phyloP scores from a whole-genome alignment of 2,113 vertebrate species.

The Arothron firmamentum region DNA sequence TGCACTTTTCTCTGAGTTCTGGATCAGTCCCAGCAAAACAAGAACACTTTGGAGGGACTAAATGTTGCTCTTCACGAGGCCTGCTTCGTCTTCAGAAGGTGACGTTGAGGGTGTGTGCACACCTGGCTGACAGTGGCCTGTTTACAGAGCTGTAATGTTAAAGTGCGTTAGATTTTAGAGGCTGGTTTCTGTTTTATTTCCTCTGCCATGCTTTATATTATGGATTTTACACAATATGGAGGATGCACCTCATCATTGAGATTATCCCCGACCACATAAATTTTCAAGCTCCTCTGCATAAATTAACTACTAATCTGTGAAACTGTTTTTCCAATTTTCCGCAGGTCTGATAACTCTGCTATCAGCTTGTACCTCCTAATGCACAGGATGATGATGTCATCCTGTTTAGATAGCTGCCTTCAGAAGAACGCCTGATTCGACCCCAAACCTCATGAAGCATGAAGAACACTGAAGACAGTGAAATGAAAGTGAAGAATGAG shows the following conservation, averaged over 20 bases:
- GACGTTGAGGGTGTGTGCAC: no score
- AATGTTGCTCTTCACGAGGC: no score
- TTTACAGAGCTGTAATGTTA: no score
- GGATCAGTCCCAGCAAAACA: neutral
- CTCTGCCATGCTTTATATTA: no score
- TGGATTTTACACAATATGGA: no score
- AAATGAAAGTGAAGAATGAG: slow-evolving; percentile 13
- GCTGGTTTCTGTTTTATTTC: no score
- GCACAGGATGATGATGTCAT: neutral
- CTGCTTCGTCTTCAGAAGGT: no score
- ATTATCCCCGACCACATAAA: no score
- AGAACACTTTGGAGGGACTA: neutral
- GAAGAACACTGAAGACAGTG: slow-evolving; percentile 7
- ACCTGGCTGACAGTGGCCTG: no score
- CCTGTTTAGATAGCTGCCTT: neutral
- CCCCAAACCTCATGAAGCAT: slow-evolving; percentile 15
- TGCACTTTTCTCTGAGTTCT: neutral
- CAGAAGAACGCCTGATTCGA: neutral
- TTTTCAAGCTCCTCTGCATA: neutral
- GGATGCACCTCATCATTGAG: no score
- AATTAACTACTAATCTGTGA: neutral
- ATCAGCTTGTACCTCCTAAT: neutral
- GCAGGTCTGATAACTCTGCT: neutral
- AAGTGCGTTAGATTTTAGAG: no score
- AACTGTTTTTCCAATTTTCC: neutral